A percentile compares a stretch with the other conserved stretches of the same genome.
phyloP scores from a whole-genome alignment of 2,888 invertebrate species.

The Norana najaformis region DNA sequence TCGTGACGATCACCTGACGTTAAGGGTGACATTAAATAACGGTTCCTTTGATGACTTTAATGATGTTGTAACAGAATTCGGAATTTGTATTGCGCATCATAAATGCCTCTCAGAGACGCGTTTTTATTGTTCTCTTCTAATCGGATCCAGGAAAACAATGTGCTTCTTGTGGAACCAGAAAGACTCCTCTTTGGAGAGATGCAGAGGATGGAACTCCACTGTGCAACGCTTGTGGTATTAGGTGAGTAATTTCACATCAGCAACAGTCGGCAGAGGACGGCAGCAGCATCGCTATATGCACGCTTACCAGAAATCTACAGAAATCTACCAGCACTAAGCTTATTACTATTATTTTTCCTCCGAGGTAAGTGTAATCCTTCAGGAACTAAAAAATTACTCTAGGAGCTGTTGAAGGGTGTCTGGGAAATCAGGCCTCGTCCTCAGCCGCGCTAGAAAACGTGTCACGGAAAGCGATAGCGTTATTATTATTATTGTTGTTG shows the following conservation, averaged over 20 bases:
- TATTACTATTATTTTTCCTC: too few relatives aligned
- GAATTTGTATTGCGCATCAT: neutral
- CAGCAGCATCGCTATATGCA: neutral
- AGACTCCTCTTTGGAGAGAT: slow-evolving; percentile 62
- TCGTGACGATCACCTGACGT: neutral
- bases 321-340: neutral
- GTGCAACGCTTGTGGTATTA: slow-evolving; percentile 62
- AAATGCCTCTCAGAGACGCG: neutral
- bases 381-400: too few relatives aligned
- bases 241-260: slow-evolving; percentile 46
- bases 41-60: neutral
- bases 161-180: slow-evolving; percentile 58
- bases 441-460: too few relatives aligned
- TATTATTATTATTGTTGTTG: too few relatives aligned
- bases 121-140: neutral
- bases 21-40: neutral
- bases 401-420: too few relatives aligned
- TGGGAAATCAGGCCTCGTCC: too few relatives aligned
- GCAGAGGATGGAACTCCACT: slow-evolving; percentile 62
- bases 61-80: neutral
- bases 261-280: neutral
- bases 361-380: too few relatives aligned
- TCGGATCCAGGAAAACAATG: slow-evolving; percentile 52
- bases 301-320: neutral
- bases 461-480: too few relatives aligned